A percentile compares a stretch with the other conserved stretches of the same genome.
Conservation (phyloP, 2,797 vertebrate species). For the Rousettus madagascariensis region DNA sequence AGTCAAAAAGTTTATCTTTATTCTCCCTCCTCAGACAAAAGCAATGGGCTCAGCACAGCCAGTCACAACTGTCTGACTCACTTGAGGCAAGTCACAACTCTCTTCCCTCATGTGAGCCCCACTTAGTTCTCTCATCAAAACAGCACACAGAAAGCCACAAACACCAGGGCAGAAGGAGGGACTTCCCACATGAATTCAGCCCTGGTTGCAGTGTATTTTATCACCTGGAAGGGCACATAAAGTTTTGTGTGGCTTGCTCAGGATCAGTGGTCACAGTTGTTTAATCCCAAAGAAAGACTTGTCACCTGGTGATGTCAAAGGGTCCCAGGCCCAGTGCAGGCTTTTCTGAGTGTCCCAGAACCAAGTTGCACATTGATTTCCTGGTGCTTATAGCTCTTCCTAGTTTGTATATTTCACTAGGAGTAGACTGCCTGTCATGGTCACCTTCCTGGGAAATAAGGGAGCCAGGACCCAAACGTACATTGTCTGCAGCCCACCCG, state of each 20-base stretch:
- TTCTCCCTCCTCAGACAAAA: background rate
- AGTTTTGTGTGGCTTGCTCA: background rate
- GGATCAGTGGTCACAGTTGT: background rate
- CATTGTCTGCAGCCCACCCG: background rate
- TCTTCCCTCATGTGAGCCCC: background rate
- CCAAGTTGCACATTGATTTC: background rate
- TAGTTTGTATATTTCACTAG: background rate
- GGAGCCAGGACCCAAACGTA: background rate
- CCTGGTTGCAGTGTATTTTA: background rate
- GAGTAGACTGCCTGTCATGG: background rate
- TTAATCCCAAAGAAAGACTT: background rate
- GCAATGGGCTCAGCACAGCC: background rate
- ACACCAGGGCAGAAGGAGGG: background rate
- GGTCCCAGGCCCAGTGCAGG: background rate
- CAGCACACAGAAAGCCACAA: background rate
- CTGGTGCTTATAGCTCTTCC: background rate
- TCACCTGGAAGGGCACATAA: background rate
- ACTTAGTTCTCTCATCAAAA: background rate
- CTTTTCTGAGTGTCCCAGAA: conserved; percentile 4
- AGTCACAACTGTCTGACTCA: background rate
- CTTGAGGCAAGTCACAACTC: background rate
- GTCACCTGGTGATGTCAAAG: background rate
- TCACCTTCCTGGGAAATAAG: background rate
- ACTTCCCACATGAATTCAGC: background rate
- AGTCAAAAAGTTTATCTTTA: background rate